phyloP scores from a whole-genome alignment of 2,888 invertebrate genomes.

The Rhagonycha fulva region DNA sequence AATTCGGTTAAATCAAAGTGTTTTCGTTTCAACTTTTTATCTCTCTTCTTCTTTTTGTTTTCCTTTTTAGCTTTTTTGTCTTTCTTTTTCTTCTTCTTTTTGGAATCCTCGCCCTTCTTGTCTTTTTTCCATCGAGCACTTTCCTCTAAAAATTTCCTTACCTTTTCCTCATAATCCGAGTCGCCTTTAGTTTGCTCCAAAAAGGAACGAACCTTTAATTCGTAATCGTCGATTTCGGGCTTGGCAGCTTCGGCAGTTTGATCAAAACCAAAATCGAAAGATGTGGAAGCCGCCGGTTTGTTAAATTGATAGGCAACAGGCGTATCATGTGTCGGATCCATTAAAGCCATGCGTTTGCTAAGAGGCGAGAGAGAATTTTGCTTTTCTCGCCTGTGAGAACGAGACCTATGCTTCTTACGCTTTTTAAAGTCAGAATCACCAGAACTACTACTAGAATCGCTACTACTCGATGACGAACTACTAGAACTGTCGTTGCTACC shows the following conservation, averaged over 20 bases:
- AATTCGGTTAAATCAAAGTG: conserved; percentile 68
- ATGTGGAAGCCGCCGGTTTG: conserved; percentile 64
- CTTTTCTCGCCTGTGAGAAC: conserved; percentile 61
- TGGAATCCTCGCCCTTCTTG: conserved; percentile 67
- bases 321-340: conserved; percentile 61
- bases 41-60: conserved; percentile 74
- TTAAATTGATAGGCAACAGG: conserved; percentile 69
- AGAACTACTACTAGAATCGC: conserved; percentile 70
- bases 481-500: conserved; percentile 63
- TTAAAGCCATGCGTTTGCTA: conserved; percentile 81
- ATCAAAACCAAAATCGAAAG: conserved; percentile 57
- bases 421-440: conserved; percentile 63
- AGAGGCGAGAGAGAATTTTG: conserved; percentile 79
- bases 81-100: conserved; percentile 60
- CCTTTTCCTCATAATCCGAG: conserved; percentile 83
- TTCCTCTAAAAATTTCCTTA: conserved; percentile 83
- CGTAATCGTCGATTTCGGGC: conserved; percentile 66
- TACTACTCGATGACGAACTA: conserved; percentile 58
- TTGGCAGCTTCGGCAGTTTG: conserved; percentile 53
- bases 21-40: conserved; percentile 72
- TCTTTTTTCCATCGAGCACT: conserved; percentile 79
- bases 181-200: conserved; percentile 78
- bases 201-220: conserved; percentile 68
- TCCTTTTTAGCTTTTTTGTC: conserved; percentile 69
- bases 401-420: conserved; percentile 62